Evolutionary conservation across 2,888 invertebrate genomes (phyloP).

Genomic region (Chymomyza amoena): DNA sequence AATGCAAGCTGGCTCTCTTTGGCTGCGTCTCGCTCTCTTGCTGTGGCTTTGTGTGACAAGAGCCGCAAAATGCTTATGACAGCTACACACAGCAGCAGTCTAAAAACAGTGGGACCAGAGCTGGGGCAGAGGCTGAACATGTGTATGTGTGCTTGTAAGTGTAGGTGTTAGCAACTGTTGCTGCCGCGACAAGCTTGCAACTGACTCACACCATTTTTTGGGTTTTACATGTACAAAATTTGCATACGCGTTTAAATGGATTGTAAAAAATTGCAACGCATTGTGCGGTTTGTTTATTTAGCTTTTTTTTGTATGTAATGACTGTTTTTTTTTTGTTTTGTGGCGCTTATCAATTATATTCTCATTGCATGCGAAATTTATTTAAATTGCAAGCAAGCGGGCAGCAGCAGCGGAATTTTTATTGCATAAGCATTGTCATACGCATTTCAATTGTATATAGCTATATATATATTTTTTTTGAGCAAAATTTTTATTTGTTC

Average conservation of each 20-base stretch:
- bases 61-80: background rate
- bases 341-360: constrained; percentile 63
- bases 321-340: background rate
- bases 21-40: no score
- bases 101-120: background rate
- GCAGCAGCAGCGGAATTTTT: constrained; percentile 8
- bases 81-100: background rate
- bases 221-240: background rate
- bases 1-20: no score
- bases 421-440: constrained; percentile 60
- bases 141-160: background rate
- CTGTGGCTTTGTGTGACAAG: background rate
- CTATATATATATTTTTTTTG: background rate
- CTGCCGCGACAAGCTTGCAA: background rate
- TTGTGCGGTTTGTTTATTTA: background rate
- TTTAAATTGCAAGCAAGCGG: constrained; percentile 45
- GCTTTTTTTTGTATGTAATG: no score
- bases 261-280: background rate
- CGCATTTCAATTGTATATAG: constrained; percentile 10
- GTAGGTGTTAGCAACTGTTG: background rate
- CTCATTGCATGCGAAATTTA: constrained; percentile 46
- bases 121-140: background rate
- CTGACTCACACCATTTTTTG: background rate
- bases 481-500: constrained; percentile 11
- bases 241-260: background rate